Evolutionary conservation across 2,113 vertebrate species (phyloP).

Genomic region (Columbina picui): DNA sequence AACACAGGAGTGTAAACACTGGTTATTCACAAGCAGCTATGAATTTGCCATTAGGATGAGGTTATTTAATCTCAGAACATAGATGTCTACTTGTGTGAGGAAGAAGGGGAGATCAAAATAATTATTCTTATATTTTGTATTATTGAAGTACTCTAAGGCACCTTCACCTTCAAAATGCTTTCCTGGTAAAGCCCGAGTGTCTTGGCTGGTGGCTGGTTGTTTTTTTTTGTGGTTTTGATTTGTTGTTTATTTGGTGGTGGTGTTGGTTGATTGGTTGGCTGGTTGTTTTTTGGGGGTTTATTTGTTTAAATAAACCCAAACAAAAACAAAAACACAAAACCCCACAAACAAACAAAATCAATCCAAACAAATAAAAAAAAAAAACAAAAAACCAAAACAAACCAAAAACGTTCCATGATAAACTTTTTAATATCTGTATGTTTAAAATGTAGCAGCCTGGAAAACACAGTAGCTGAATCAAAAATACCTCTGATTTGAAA

Average conservation of each 20-base stretch:
- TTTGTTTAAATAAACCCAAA: no score
- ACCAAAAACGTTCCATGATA: background rate
- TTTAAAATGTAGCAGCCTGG: background rate
- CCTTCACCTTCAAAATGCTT: background rate
- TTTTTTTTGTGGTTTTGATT: background rate
- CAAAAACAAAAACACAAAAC: no score
- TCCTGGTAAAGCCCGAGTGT: background rate
- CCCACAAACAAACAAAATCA: no score
- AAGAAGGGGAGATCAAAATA: background rate
- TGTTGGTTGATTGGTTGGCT: no score
- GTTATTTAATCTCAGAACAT: background rate
- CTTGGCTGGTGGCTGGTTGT: background rate
- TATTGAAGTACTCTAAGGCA: background rate
- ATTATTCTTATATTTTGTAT: background rate
- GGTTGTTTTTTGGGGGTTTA: no score
- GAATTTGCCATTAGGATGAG: background rate
- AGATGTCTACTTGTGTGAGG: background rate
- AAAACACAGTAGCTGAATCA: background rate
- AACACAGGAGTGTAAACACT: background rate
- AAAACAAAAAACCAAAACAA: no score
- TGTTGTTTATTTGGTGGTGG: no score
- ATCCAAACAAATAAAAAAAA: no score
- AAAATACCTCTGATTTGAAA: background rate
- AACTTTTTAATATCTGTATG: background rate
- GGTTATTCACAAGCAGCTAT: background rate